Evolutionary conservation across 2,797 vertebrate genomes (phyloP).

Genomic region (Remorina albescens): DNA sequence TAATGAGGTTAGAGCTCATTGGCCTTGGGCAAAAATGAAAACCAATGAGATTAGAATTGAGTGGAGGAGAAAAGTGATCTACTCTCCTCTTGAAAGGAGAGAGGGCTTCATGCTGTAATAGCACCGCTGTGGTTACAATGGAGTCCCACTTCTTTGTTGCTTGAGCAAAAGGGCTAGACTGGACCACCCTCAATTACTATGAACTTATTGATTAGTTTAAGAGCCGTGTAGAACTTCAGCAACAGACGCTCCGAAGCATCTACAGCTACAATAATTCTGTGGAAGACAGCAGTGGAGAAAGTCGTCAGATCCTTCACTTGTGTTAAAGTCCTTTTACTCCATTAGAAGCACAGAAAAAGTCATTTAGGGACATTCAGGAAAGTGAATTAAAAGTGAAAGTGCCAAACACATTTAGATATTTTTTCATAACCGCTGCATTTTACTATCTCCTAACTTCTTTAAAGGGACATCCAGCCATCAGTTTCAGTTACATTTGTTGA

Average conservation of each 20-base stretch:
- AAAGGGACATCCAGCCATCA: no score
- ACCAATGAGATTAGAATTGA: constrained; percentile 86
- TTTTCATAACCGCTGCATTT: background rate
- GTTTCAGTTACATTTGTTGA: no score
- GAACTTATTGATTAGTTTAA: constrained; percentile 73
- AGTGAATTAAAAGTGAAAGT: background rate
- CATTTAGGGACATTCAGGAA: background rate
- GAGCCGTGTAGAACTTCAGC: constrained; percentile 16
- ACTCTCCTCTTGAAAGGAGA: constrained; percentile 84
- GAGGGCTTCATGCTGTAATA: constrained; percentile 80
- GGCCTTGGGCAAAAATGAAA: constrained; percentile 81
- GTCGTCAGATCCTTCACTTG: background rate
- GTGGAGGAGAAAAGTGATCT: constrained; percentile 83
- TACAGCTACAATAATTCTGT: background rate
- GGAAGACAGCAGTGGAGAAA: background rate
- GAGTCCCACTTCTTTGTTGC: constrained; percentile 82
- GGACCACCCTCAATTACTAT: constrained; percentile 74
- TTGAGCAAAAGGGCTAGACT: constrained; percentile 74
- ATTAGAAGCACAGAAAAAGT: background rate
- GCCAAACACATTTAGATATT: background rate
- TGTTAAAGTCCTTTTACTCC: background rate
- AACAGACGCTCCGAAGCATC: constrained; percentile 5
- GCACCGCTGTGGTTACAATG: constrained; percentile 78
- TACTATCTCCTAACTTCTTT: no score
- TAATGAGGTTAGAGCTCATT: constrained; percentile 84